Conservation (phyloP, 2,113 vertebrate species). For the Daubentonia madagascariensis region DNA sequence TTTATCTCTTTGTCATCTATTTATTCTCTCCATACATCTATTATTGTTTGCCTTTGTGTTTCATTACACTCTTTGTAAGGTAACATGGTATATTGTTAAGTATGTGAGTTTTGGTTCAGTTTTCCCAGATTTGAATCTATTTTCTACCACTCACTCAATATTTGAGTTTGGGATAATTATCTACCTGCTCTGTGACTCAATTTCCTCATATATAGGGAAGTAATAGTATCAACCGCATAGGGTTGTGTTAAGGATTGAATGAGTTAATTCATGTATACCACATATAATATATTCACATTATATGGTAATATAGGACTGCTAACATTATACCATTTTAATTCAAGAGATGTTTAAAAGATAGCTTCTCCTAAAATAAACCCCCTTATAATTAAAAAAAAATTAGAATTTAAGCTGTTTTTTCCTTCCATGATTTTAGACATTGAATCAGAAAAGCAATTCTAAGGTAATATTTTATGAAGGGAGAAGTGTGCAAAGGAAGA, state of each 20-base stretch:
- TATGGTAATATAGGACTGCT: neutral
- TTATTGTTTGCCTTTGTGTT: neutral
- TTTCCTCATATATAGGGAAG: neutral
- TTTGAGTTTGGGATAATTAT: neutral
- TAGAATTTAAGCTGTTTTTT: neutral
- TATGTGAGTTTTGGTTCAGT: neutral
- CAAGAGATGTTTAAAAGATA: neutral
- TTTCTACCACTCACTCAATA: neutral
- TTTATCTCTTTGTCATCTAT: neutral
- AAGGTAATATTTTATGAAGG: neutral
- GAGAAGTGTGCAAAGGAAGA: neutral
- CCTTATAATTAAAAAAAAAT: neutral
- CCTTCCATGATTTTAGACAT: neutral
- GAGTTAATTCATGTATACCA: neutral
- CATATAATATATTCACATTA: neutral
- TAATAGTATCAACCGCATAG: neutral
- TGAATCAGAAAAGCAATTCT: neutral
- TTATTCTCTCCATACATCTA: neutral
- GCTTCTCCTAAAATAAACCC: neutral
- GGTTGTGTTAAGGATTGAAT: neutral
- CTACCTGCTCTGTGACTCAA: neutral
- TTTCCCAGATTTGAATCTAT: neutral
- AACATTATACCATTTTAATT: neutral
- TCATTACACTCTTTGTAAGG: neutral
- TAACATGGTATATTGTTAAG: neutral